phyloP scores from a whole-genome alignment of 2,113 vertebrate species.

The Serranochromis macrocephalus region DNA sequence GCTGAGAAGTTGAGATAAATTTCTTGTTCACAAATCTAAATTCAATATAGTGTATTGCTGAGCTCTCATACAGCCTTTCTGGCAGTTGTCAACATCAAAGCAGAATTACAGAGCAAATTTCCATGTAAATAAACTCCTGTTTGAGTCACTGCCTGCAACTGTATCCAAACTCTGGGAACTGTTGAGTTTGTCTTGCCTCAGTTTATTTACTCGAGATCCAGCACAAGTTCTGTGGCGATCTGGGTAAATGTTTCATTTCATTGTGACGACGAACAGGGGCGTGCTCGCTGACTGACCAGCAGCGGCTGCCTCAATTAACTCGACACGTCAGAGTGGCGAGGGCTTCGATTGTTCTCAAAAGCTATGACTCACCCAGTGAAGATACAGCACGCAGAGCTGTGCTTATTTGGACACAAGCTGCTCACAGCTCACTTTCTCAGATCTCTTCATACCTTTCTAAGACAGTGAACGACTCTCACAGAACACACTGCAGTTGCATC shows the following conservation, averaged over 20 bases:
- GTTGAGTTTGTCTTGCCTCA: slow-evolving; percentile 4
- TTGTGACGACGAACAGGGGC: slow-evolving; percentile 12
- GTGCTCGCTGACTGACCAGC: not conserved
- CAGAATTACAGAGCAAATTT: not conserved
- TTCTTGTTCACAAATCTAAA: not conserved
- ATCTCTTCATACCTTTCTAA: not conserved
- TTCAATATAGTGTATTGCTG: not conserved
- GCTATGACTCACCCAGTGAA: slow-evolving; percentile 4
- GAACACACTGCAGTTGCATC: not conserved
- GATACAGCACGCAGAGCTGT: not conserved
- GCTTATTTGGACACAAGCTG: not conserved
- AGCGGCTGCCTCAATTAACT: slow-evolving; percentile 10
- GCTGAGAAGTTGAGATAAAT: not conserved
- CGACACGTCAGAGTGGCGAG: slow-evolving; percentile 15
- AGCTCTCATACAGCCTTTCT: not conserved
- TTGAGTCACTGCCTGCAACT: not conserved
- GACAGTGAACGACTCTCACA: not conserved
- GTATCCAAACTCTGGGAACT: not conserved
- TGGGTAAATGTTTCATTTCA: slow-evolving; percentile 30
- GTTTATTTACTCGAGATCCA: slow-evolving; percentile 38
- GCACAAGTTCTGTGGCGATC: not conserved
- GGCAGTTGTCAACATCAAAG: not conserved
- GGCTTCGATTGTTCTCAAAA: slow-evolving; percentile 8
- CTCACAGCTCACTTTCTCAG: not conserved
- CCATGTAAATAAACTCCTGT: not conserved